Conservation (phyloP, 1,140 invertebrate genomes). For the Pogonus chalceus region DNA sequence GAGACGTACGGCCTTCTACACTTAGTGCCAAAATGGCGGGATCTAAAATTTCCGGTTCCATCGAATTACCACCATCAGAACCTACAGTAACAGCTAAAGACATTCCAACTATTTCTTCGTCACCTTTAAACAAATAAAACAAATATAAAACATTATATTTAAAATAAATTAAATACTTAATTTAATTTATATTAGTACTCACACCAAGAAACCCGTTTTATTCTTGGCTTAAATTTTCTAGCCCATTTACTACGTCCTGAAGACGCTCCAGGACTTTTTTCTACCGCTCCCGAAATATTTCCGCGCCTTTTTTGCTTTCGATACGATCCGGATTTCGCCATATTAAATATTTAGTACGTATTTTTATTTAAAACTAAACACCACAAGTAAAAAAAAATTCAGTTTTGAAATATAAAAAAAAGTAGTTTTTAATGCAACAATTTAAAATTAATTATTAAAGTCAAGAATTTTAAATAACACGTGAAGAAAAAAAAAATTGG, state of each 20-base stretch:
- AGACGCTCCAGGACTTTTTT: not conserved
- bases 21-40: slow-evolving; percentile 24
- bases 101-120: slow-evolving; percentile 15
- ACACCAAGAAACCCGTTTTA: slow-evolving; percentile 9
- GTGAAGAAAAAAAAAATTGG: too few species aligned
- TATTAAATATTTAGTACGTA: too few species aligned
- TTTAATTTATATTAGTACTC: too few species aligned
- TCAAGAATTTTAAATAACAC: too few species aligned
- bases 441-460: too few species aligned
- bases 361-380: too few species aligned
- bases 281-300: not conserved
- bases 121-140: slow-evolving; percentile 7
- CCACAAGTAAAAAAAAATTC: too few species aligned
- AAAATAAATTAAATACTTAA: too few species aligned
- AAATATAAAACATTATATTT: not conserved
- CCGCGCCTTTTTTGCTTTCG: not conserved
- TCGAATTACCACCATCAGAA: slow-evolving; percentile 3
- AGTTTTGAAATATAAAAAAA: too few species aligned
- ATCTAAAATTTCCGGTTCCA: slow-evolving; percentile 20
- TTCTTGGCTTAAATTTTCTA: not conserved
- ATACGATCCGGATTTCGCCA: slow-evolving; percentile 5
- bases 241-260: not conserved
- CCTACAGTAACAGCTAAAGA: slow-evolving; percentile 10
- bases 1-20: slow-evolving; percentile 14
- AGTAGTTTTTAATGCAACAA: too few species aligned